Evolutionary conservation across 2,888 invertebrate genomes (phyloP), one percentile per base, ranked within the genome.

Genomic region (Saturnia japonica): DNA sequence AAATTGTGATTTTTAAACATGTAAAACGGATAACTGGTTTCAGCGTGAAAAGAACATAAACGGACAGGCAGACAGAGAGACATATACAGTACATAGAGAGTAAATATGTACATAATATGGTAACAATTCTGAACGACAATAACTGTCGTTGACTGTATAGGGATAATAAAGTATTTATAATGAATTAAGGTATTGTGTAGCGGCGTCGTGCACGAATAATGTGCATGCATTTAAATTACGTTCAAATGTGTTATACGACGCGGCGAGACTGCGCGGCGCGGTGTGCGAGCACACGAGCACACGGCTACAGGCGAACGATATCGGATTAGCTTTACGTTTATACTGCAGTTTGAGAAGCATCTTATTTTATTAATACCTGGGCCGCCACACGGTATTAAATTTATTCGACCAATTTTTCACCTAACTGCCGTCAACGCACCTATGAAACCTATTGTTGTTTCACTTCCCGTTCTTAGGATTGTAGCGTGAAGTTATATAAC

Each of bases 171-270:
- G 81, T 84, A 84, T 88, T 87, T 88, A 87, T 87, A 85, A 86
- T 88, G 86, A 87, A 88, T 88, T 88, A 87, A 85, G 83, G 85
- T 85, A 85, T 87, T 85, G 82, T 83, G 78, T 82, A 34, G 77
- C 77, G 78, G 80, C 82, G 81, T 82, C 76, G 80, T 80, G 78
- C 77, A 75, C 83, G 82, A 84, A 88, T 89, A 88, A 87, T 88
- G 86, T 88, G 85, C 82, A 86, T 90, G 89, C 89, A 91, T 90
- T 89, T 90, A 90, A 89, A 90, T 90, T 88, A 88, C 87, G 78
- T 79, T 85, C 82, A 88, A 90, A 90, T 88, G 89, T 83, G 82
- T 81, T 85, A 85, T 75, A 76, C 77, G 82, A 73, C 76, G 71
- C 74, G 73, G 73, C 19, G 68, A 77, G 73, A 75, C 74, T 68